Evolutionary conservation across 2,113 vertebrate genomes (phyloP), one percentile per base, ranked within the genome.

Genomic region (Ochotona princeps): DNA sequence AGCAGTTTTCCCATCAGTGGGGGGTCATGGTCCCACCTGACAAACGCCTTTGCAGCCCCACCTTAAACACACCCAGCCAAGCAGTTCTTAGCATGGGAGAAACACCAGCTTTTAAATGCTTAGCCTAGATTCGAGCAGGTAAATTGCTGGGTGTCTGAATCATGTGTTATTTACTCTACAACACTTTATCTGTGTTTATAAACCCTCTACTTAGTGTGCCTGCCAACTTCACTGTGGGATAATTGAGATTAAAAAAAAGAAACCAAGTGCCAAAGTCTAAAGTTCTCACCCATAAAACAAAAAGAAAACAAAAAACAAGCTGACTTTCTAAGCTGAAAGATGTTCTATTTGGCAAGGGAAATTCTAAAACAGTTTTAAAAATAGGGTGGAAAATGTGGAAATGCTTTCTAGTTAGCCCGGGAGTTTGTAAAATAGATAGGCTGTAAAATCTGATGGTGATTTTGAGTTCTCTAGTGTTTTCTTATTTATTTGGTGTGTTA

Each of bases 251-350:
- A 8, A 91, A 85, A 78, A 74, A 54, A 32, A 72, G 81, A 74
- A 81, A 57, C 7, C 32, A 44, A 65, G 54, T 14, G 63, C 38
- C 44, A 89, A 93, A 69, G 35, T 15, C 95, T 95, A 32, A 96
- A 90, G 44, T 20, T 80, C 18, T 92, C 63, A 61, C 93, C 32
- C 92, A 11, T 47, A 83, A 94, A 96, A 89, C 10, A 92, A 88
- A 14, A 94, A 63, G 23, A 20, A 7, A n/a, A n/a, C n/a, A n/a
- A 44, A 72, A 76, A 51, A 61, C 28, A 38, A 74, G 63, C 1
- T 70, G 4, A 70, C 82, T 92, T 87, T 83, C 12, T 92, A 80
- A 93, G 92, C 57, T 95, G 89, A 97, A 96, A 51, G 0, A 81
- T 28, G 32, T 91, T 61, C 30, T 67, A 35, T 38, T 38, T 74